Evolutionary conservation across 2,888 invertebrate genomes (phyloP), one percentile per base, ranked within the genome.

Genomic region (Perithous albicinctus): DNA sequence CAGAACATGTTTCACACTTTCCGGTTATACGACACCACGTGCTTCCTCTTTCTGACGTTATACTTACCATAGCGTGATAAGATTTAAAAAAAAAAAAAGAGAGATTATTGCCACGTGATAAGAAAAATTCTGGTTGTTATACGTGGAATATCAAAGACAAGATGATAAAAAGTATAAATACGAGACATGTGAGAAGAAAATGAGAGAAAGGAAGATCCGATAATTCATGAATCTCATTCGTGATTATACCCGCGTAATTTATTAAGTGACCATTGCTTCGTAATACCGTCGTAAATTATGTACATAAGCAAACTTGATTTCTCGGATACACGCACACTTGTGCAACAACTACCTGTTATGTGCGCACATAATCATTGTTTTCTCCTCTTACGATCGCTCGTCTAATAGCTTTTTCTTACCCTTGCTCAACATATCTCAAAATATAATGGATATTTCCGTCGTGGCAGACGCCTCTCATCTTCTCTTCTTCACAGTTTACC

Each of bases 1-100:
- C 56, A 26, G 29, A 32, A 29, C 56, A 32, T 56, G 56, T 29
- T 56, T 56, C 29, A 20, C 48, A 20, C 20, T 48, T 48, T 48
- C 48, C 48, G 20, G 18, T 20, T 48, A 12, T 4, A 1, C 12
- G 41, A 41, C 41, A n/a, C n/a, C n/a, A 43, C 3, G 43, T n/a
- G 15, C n/a, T 43, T 43, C n/a, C 41, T 43, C 41, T 43, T 43
- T 12, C 43, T 43, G n/a, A n/a, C n/a, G n/a, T n/a, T n/a, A n/a
- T 43, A 43, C 15, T n/a, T n/a, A 15, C 15, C 15, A 2, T 4
- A 5, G 4, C 43, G 43, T 15, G 43, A 5, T 43, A 15, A 43
- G 43, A 43, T 43, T 10, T 10, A 38, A 41, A n/a, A 1, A 43
- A 43, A 43, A 43, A 43, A n/a, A 15, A 2, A 12, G n/a, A n/a